Evolutionary conservation across 2,888 invertebrate species (phyloP), one percentile per base, ranked within the genome.

Genomic region (Argyresthia albistria): DNA sequence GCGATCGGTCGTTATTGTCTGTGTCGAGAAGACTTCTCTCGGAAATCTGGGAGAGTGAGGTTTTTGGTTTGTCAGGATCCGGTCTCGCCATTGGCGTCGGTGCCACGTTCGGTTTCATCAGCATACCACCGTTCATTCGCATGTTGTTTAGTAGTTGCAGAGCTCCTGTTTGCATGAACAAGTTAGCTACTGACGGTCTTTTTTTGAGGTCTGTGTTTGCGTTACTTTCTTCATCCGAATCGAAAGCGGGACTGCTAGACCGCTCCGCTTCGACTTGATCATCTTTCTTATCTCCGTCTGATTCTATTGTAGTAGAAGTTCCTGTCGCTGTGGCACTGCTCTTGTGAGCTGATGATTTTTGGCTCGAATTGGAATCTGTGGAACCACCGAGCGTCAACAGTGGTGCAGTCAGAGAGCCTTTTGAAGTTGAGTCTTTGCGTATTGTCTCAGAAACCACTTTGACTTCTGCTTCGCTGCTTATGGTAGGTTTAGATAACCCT

Each of bases 221-320:
- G 0, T 91, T 92, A 57, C 94, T 93, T 66, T 98, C 97, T 57
- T 97, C 97, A 69, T 98, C 97, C 0, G 97, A 97, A 65, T 97
- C 97, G 70, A 97, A 98, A 0, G 96, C 96, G 0, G 96, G 92
- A 71, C 97, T 97, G 66, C 97, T 97, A 0, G 97, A 97, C 45
- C 97, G 89, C 70, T 95, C 93, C 43, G 91, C 88, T 67, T 93
- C 90, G 9, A 87, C 80, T 59, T 83, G 86, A 60, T 80, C 80
- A 69, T 87, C 81, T 67, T 76, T 88, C 57, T 81, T 88, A 46
- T 87, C 86, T 51, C 73, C 76, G 54, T 88, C 82, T 11, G 83
- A 83, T 60, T 86, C 86, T 43, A 67, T 84, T 35, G 89, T 89
- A n/a, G 89, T 89, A 1, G 89, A 89, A 4, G 89, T 89, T 4